Evolutionary conservation across 2,888 invertebrate species (phyloP), one percentile per base, ranked within the genome.

Genomic region (Tenthredo distinguenda): DNA sequence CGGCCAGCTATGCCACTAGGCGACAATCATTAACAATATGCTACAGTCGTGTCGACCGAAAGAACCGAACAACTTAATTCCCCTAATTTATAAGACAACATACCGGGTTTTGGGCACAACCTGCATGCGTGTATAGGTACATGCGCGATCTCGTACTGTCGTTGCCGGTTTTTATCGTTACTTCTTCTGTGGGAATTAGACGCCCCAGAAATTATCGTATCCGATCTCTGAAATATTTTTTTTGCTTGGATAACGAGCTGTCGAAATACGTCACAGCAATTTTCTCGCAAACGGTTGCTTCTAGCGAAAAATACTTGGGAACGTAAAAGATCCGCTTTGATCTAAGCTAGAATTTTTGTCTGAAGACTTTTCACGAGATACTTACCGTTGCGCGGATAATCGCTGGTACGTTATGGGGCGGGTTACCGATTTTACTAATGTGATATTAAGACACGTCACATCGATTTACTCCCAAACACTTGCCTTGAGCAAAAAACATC

Each of bases 1-100:
- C 7, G 55, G n/a, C n/a, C 55, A 21, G 62, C 26, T 26, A 26
- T 21, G 26, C 68, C 68, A 26, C 26, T 26, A 9, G 40, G 43
- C 40, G 43, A 74, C 72, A 74, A 74, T 74, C 43, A 74, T 15
- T 74, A 43, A 74, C 43, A 43, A 74, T 74, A 43, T 43, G 21
- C 40, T 34, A 74, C 34, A 9, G 43, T 21, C 5, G 21, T 21
- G 26, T 40, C 40, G 31, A 40, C 31, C n/a, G 21, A 43, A 26
- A 37, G 7, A 37, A 71, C 34, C n/a, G 43, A 74, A 74, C 72
- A 74, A 74, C 72, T 74, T 74, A 74, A 74, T 74, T 74, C 72
- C 72, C 72, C 72, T 43, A 74, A 74, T 74, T 74, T 74, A 68
- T 68, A 31, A 68, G 34, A 68, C 68, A 62, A 62, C 62, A 26